Base-by-base conservation (phyloP, 2,113 vertebrate genomes). In the mouse (Mus musculus) region DNA sequence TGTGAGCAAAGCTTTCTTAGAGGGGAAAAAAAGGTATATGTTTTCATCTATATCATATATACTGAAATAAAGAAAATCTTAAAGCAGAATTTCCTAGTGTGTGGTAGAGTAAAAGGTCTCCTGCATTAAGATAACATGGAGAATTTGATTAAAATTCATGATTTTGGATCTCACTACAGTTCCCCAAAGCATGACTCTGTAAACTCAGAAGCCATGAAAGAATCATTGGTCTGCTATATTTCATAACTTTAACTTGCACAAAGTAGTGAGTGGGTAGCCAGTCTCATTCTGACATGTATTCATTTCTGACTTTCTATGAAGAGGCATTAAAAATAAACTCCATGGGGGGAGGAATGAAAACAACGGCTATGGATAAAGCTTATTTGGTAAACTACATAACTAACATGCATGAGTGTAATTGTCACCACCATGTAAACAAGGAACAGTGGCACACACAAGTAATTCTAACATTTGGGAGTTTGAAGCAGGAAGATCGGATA, bases 11-110 rank as follows among this genome's bases (percentile, higher is more conserved):
- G 49, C 22, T 80, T 95, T 94, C 67, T 96, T 91, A 9, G 59
- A 75, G n/a, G n/a, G 13, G 36, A 72, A 63, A 96, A 63, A 89
- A 85, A 36, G 19, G 12, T 81, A 59, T 24, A 24, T 80, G 26
- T 77, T 96, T 96, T 96, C 95, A 94, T 96, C 97, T 89, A 90
- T 80, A 88, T 90, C 54, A 59, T 92, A 42, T 95, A 13, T 67
- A 69, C 61, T 95, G 93, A 67, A 95, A 92, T 82, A 80, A 26
- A 90, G 90, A 7, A 93, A 93, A 89, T 90, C 22, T 93, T 90
- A 87, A 14, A 90, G 56, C 5, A 93, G 49, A 78, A 10, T 91
- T 89, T 93, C 17, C 88, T 75, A 86, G 85, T 92, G 12, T 76
- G 26, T 80, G n/a, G 14, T 63, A 30, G 20, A 61, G 8, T 3